Conservation (phyloP, 2,888 invertebrate genomes). For the Microchrysa polita region DNA sequence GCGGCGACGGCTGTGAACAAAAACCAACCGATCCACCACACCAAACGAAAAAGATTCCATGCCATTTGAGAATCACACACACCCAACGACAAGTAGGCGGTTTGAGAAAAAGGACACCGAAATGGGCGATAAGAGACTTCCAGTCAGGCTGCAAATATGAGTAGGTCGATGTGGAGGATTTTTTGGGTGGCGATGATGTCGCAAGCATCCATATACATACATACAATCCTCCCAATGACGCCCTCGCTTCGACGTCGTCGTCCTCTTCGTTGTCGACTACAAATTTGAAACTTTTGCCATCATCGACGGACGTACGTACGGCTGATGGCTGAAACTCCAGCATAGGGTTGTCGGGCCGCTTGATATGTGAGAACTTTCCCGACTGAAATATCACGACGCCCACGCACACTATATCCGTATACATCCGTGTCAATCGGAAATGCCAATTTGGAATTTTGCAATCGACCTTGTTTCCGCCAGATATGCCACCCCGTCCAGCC, state of each 20-base stretch:
- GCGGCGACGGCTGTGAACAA: slow-evolving; percentile 19
- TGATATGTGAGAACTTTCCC: too few species aligned
- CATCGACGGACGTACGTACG: too few species aligned
- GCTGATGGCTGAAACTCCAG: too few species aligned
- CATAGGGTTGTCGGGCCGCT: too few species aligned
- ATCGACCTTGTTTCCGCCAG: too few species aligned
- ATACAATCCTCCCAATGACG: slow-evolving; percentile 4
- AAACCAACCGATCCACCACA: slow-evolving; percentile 10
- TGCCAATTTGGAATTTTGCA: too few species aligned
- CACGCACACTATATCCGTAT: too few species aligned
- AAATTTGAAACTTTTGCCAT: too few species aligned
- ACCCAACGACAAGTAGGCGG: slow-evolving; percentile 8
- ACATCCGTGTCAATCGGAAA: too few species aligned
- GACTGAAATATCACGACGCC: too few species aligned
- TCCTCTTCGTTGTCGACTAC: not conserved
- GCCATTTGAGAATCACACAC: slow-evolving; percentile 40
- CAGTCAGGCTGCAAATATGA: slow-evolving; percentile 31
- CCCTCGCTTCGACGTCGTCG: not conserved
- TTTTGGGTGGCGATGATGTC: not conserved
- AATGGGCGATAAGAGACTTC: slow-evolving; percentile 21
- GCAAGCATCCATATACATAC: slow-evolving; percentile 16
- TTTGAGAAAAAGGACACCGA: slow-evolving; percentile 41
- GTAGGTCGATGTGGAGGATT: slow-evolving; percentile 1
- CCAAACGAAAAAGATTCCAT: slow-evolving; percentile 3
- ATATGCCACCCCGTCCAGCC: too few species aligned